A percentile compares a stretch with the other conserved stretches of the same genome.
These are phyloP conservation scores for Cyprinus carpio DNA, from an alignment of 2,113 vertebrate species.

Conservation along the genomic window DNA sequence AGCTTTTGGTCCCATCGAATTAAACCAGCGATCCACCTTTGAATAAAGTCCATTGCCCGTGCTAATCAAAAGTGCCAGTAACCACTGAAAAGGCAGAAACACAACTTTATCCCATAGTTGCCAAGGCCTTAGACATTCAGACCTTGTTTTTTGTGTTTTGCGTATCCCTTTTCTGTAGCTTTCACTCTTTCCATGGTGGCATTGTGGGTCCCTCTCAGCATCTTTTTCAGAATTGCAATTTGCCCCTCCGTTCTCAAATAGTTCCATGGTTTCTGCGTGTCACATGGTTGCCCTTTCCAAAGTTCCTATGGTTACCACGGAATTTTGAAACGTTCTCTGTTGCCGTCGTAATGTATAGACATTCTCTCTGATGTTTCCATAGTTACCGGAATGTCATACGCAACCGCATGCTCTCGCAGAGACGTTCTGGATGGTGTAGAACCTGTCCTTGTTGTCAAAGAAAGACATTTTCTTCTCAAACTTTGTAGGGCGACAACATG, in stretches of 20 bases:
- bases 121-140: conserved; percentile 12
- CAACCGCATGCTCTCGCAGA: conserved; percentile 92
- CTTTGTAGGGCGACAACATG: conserved; percentile 88
- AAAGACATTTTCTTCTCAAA: conserved; percentile 91
- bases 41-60: not conserved
- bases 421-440: conserved; percentile 87
- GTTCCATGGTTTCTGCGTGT: not conserved
- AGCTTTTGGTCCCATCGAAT: conserved; percentile 1
- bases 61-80: not conserved
- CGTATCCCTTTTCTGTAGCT: not conserved
- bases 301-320: not conserved
- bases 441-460: conserved; percentile 82
- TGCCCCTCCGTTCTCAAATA: not conserved
- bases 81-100: conserved; percentile 22
- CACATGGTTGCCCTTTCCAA: not conserved
- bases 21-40: conserved; percentile 5
- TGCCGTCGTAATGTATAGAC: not conserved
- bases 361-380: not conserved
- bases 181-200: conserved; percentile 33
- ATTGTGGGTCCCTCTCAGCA: not conserved
- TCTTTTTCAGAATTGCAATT: conserved; percentile 8
- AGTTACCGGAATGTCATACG: conserved; percentile 76
- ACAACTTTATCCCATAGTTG: not conserved
- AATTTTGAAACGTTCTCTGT: not conserved
- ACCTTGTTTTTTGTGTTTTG: conserved; percentile 1